Percentiles rank a stretch among this genome's conserved stretches.
These are phyloP conservation scores for Eclectus roratus DNA, from an alignment of 2,113 vertebrate species.

Conservation along the genomic window DNA sequence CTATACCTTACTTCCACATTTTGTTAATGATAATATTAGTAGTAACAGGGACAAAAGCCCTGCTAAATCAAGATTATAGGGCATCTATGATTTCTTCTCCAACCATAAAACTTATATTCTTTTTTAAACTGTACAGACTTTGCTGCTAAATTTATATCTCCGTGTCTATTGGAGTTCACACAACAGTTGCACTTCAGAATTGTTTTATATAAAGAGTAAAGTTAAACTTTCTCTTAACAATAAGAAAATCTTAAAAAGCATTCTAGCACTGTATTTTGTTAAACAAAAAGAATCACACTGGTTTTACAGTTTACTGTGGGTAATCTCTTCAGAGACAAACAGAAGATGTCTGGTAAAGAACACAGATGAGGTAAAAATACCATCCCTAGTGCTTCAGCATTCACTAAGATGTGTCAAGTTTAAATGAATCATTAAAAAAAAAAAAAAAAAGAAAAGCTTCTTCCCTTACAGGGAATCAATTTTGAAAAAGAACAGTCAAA, in stretches of 20 bases:
- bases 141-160: background rate
- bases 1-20: background rate
- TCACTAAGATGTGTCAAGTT: constrained; percentile 23
- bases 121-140: background rate
- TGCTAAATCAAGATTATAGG: background rate
- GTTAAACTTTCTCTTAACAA: background rate
- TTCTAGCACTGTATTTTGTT: background rate
- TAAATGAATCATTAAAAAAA: constrained; percentile 41
- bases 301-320: constrained; percentile 28
- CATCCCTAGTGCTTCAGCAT: background rate
- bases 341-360: constrained; percentile 2
- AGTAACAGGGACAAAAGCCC: background rate
- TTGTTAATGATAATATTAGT: background rate
- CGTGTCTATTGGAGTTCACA: background rate
- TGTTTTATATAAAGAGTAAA: constrained; percentile 19
- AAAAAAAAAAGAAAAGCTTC: background rate
- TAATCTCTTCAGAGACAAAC: constrained; percentile 37
- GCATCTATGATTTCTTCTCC: background rate
- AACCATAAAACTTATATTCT: background rate
- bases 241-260: constrained; percentile 23
- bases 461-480: constrained; percentile 34
- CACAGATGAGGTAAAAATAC: constrained; percentile 16
- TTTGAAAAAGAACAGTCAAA: constrained; percentile 47
- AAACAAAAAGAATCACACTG: constrained; percentile 2
- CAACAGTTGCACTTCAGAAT: background rate